These are phyloP conservation scores for Xenopus tropicalis DNA, from an alignment of 2,113 vertebrate genomes.

Conservation along the genomic window UCB_Xtro_10.0 CM004443.2:205671501-205672000, in stretches of 20 bases:
- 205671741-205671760: slow-evolving; percentile 38
- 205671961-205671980: no score
- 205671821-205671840: slow-evolving; percentile 3
- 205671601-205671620: background rate
- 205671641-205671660: slow-evolving; percentile 5
- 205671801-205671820: slow-evolving; percentile 26
- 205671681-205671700: slow-evolving; percentile 13
- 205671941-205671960: no score
- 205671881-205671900: no score
- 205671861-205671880: background rate
- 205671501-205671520: no score
- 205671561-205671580: background rate
- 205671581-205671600: background rate
- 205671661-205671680: slow-evolving; percentile 18
- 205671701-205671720: slow-evolving; percentile 24
- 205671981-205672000: no score
- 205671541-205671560: no score
- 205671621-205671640: no score
- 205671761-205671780: slow-evolving; percentile 21
- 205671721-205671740: slow-evolving; percentile 23
- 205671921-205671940: no score
- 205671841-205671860: background rate
- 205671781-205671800: slow-evolving; percentile 14
- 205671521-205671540: no score
- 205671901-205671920: no score